phyloP scores from a whole-genome alignment of 2,888 invertebrate genomes.

The Myopa tessellatipennis region DNA sequence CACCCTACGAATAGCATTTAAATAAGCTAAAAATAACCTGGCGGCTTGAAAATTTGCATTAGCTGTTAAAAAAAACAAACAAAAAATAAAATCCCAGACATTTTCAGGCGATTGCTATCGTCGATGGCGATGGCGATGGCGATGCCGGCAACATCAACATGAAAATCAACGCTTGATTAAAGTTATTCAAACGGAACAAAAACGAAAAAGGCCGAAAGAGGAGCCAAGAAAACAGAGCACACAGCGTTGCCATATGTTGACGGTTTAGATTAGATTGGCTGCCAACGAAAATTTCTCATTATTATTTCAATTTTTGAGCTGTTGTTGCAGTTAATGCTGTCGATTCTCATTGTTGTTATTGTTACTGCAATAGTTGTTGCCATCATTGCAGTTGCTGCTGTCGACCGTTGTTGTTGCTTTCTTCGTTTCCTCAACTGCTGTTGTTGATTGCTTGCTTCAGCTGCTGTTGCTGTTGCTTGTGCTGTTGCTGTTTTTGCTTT shows the following conservation, averaged over 20 bases:
- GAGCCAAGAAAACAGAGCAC: background rate
- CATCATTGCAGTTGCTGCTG: too few species aligned
- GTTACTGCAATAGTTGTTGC: background rate
- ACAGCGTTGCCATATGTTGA: conserved; percentile 23
- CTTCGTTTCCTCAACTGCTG: background rate
- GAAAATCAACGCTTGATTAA: conserved; percentile 11
- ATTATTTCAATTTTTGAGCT: conserved; percentile 40
- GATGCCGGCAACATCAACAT: too few species aligned
- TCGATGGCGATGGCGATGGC: too few species aligned
- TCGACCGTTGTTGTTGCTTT: background rate
- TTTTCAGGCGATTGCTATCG: background rate
- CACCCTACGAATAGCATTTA: too few species aligned
- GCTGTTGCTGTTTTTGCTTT: background rate
- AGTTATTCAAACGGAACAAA: background rate
- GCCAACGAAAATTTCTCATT: conserved; percentile 37
- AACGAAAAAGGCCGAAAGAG: background rate
- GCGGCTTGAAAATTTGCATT: too few species aligned
- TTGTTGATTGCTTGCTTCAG: background rate
- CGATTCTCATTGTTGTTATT: background rate
- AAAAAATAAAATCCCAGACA: background rate
- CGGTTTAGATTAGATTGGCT: conserved; percentile 35
- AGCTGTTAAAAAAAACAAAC: background rate
- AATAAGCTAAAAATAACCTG: too few species aligned
- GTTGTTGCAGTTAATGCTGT: background rate
- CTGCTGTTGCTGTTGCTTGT: background rate